Base-by-base conservation (phyloP, 1,140 invertebrate species). In the Lysiphlebus fabarum region DNA sequence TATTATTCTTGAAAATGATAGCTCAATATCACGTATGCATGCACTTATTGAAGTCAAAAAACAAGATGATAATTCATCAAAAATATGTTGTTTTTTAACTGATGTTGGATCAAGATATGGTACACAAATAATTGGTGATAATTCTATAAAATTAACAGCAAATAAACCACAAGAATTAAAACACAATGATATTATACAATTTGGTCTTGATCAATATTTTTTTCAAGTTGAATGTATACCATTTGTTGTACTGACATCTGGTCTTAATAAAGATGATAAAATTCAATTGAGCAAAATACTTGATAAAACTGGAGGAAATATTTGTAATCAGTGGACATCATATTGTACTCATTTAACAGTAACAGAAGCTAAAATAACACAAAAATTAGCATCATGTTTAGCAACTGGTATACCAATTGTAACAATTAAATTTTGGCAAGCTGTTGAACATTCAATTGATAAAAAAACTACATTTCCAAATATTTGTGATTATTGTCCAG, bases 31-130 rank as follows among this genome's bases (percentile, higher is more conserved):
- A 14, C 49, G 49, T 38, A 7, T 36, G n/a, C 49, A 51, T 14
- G 49, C 49, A 0, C 14, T 38, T 14, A 51, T 51, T 12, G 34
- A 51, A 9, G 10, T 48, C 7, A 17, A 17, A 17, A 17, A 17
- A 17, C 17, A 17, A 17, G 17, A 17, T 17, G 17, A 17, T 17
- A 17, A 17, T 17, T 36, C 33, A 33, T 0, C 34, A 38, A 5
- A 9, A 3, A 7, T 10, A 2, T 10, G 33, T 36, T 54, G 53
- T 12, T 4, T 26, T 11, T 36, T 54, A 33, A 54, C 12, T 11
- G 53, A 54, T 26, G 41, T 37, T 41, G 40, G 40, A 42, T 54
- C 53, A 34, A 54, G 41, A 9, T 54, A 54, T 11, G 53, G 53
- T 17, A 54, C 40, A 0, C 38, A 43, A 12, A 54, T 54, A 7